Evolutionary conservation across 2,113 vertebrate species (phyloP).

Genomic region (Neolamprologus hecqui): DNA sequence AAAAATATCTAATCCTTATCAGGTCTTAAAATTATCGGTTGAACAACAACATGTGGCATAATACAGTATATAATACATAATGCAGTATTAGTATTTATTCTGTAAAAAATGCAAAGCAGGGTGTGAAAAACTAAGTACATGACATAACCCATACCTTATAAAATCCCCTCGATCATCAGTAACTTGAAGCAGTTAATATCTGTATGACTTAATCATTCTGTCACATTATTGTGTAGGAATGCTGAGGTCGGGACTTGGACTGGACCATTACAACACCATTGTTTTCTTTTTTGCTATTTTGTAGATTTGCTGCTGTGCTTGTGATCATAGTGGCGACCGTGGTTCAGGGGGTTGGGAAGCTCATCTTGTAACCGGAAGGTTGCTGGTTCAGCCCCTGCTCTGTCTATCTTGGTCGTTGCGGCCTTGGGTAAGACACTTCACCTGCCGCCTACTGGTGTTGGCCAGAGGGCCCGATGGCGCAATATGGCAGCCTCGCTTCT

Average conservation of each 20-base stretch:
- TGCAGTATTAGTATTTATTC: background rate
- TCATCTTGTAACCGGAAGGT: background rate
- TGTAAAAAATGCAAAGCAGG: background rate
- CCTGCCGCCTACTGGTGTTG: background rate
- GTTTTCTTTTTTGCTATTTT: background rate
- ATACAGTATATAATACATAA: background rate
- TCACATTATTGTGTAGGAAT: background rate
- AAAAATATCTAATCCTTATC: background rate
- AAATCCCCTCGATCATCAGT: background rate
- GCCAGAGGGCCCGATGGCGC: background rate
- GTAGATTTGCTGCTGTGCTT: background rate
- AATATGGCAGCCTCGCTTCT: background rate
- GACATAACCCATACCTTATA: background rate
- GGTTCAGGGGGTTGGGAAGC: background rate
- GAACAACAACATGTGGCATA: background rate
- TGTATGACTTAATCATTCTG: background rate
- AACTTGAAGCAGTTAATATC: background rate
- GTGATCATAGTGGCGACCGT: background rate
- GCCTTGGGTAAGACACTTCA: background rate
- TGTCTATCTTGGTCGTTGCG: background rate
- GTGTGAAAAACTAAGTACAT: background rate
- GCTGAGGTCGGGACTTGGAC: background rate
- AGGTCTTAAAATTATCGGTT: background rate
- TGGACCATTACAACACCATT: background rate
- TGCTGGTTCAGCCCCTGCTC: background rate